Evolutionary conservation across 2,113 vertebrate species (phyloP), one percentile per base, ranked within the genome.

Genomic region (Apistogramma diplotaenia): DNA sequence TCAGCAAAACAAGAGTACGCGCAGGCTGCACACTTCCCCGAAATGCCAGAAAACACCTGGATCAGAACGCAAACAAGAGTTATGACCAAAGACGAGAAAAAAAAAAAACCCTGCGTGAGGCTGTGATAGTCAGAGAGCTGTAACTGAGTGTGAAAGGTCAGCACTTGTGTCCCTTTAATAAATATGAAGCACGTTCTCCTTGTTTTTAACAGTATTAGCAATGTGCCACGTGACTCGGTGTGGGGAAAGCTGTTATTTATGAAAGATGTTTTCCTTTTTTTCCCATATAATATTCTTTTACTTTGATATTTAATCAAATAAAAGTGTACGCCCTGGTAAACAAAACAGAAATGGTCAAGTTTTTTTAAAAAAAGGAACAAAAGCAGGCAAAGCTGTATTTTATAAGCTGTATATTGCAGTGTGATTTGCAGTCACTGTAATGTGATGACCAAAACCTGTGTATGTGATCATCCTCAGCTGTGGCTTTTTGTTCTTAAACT

Each of bases 141-240:
- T 83, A 79, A 81, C 55, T 71, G 19, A 79, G 86, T 84, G 76
- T 86, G 65, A 85, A 85, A 83, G 81, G 78, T 90, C 87, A 89
- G 93, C 93, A 93, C 92, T 93, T 93, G 85, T 87, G 84, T 90
- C 86, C 78, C 60, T 19, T 83, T 85, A 71, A 90, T 76, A 77
- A 89, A 83, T 85, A 88, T 89, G 92, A 91, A 86, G 88, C 90
- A 77, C 46, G 70, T 89, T 90, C 77, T 84, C 82, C 51, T 87
- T 78, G 80, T 90, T 89, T 74, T 91, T 92, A 91, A 92, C 93
- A 94, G 92, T 95, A 94, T 94, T 93, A 94, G 80, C 73, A 73
- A 79, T 74, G 71, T 90, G 85, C 83, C 81, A 74, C 83, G 76
- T 87, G 85, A 89, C 71, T 85, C 54, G 60, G 53, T 78, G 46